Evolutionary conservation across 2,797 vertebrate genomes (phyloP).

Genomic region (Cyclura pinguis): DNA sequence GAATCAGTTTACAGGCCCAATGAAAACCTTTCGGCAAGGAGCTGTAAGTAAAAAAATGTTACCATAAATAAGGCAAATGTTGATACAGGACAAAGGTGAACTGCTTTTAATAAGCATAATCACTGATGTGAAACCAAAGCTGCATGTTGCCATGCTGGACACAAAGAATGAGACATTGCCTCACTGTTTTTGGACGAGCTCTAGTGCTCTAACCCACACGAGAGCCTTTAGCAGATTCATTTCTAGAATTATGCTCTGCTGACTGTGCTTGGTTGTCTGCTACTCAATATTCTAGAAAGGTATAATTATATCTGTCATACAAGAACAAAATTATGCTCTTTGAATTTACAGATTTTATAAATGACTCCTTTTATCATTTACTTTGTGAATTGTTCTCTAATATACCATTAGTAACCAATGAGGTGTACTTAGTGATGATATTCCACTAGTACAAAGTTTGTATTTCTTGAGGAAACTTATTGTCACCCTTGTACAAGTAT

Average conservation of each 20-base stretch:
- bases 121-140: slow-evolving; percentile 41
- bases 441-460: neutral
- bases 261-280: neutral
- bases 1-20: slow-evolving; percentile 80
- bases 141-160: neutral
- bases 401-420: neutral
- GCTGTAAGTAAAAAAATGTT: slow-evolving; percentile 76
- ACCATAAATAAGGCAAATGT: slow-evolving; percentile 69
- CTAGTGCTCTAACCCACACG: neutral
- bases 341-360: neutral
- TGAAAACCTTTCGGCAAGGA: slow-evolving; percentile 74
- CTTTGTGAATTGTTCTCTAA: slow-evolving; percentile 6
- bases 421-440: neutral
- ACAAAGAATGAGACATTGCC: slow-evolving; percentile 29
- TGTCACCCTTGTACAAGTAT: neutral
- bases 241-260: slow-evolving; percentile 8
- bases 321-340: neutral
- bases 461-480: neutral
- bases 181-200: neutral
- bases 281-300: neutral
- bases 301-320: neutral
- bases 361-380: neutral
- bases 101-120: slow-evolving; percentile 18
- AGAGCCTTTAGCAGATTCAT: slow-evolving; percentile 4
- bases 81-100: slow-evolving; percentile 26